Conservation (phyloP, 2,113 vertebrate species). For the Ciconia maguari region DNA sequence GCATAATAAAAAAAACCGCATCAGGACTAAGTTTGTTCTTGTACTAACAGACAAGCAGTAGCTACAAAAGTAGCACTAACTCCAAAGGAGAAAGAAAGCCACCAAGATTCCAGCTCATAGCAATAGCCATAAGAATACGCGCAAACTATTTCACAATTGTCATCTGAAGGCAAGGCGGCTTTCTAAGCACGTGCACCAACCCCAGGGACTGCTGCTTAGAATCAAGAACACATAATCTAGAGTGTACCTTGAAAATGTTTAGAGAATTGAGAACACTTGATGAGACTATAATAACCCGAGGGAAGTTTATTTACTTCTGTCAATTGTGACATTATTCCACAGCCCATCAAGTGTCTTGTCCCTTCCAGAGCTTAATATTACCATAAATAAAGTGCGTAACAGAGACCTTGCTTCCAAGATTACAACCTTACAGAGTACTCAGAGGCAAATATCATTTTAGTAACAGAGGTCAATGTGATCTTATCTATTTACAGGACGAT, state of each 20-base stretch:
- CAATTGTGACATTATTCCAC: neutral
- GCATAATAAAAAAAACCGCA: neutral
- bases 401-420: neutral
- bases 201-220: neutral
- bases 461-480: neutral
- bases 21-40: neutral
- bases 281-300: neutral
- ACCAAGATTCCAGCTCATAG: neutral
- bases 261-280: neutral
- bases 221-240: neutral
- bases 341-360: neutral
- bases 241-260: neutral
- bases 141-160: neutral
- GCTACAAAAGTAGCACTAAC: neutral
- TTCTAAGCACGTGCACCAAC: neutral
- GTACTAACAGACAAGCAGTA: neutral
- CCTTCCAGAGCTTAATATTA: neutral
- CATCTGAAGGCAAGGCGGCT: neutral
- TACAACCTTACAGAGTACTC: neutral
- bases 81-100: neutral
- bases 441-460: neutral
- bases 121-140: neutral
- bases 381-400: neutral
- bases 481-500: neutral
- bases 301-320: neutral